phyloP scores from a whole-genome alignment of 1,140 invertebrate genomes.

The Octopus bimaculoides region DNA sequence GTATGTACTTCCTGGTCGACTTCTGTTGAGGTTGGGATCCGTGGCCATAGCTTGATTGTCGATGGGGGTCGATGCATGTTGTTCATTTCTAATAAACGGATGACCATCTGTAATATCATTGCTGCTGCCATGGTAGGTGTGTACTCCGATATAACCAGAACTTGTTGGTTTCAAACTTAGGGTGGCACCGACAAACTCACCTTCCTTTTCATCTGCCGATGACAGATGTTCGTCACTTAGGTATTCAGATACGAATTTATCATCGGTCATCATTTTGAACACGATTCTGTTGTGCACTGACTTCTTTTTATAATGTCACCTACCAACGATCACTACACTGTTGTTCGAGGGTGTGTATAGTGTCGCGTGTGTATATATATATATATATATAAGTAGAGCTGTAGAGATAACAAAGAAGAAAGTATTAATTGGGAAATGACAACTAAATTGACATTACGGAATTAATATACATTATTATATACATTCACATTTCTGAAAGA shows the following conservation, averaged over 20 bases:
- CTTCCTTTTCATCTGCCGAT: constrained; percentile 34
- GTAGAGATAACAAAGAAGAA: too few relatives aligned
- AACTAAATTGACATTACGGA: too few relatives aligned
- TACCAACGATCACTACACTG: neutral
- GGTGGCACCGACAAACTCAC: constrained; percentile 38
- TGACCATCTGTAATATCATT: neutral
- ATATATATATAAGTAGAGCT: neutral
- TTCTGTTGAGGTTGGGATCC: constrained; percentile 18
- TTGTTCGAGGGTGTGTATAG: neutral
- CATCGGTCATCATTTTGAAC: constrained; percentile 1
- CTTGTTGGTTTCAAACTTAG: constrained; percentile 30
- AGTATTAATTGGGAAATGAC: too few relatives aligned
- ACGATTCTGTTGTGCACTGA: neutral
- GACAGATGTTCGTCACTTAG: constrained; percentile 21
- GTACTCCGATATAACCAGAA: constrained; percentile 23
- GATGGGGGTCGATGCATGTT: too few relatives aligned
- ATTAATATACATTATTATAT: too few relatives aligned
- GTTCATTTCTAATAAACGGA: neutral
- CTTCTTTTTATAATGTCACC: neutral
- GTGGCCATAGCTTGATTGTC: neutral
- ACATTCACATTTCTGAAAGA: too few relatives aligned
- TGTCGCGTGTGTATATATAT: neutral
- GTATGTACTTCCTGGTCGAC: constrained; percentile 40
- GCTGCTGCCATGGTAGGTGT: constrained; percentile 16
- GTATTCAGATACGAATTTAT: neutral